Evolutionary conservation across 1,140 invertebrate genomes (phyloP), one percentile per base, ranked within the genome.

Genomic region (Calosoma granatense): DNA sequence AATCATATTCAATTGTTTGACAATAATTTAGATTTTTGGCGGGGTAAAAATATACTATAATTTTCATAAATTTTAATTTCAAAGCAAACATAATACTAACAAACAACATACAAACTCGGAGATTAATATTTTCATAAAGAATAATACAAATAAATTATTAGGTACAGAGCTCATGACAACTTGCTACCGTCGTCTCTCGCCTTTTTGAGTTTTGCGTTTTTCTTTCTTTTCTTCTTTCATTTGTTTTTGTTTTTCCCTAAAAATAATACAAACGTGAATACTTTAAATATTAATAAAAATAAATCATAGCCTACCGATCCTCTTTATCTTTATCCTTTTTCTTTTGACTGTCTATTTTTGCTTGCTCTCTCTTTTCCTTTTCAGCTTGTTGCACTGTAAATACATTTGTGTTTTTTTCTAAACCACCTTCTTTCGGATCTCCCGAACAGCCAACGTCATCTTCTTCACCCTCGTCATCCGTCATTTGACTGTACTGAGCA

Each of bases 291-390:
- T 36, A n/a, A 58, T 54, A 51, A 23, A 51, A 22, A 55, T 36
- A 30, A 20, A n/a, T 43, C 36, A 57, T 22, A 55, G 15, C 51
- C 61, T 70, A 89, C 87, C 88, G 80, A 67, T 92, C 90, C 64
- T 92, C 88, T 73, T 88, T 90, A 63, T 92, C 90, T 66, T 90
- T 90, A 64, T 91, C 89, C 65, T 90, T 91, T 62, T 93, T 93
- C 60, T 82, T 84, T 58, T 86, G 83, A 63, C 86, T 85, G 20
- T 92, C 88, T 14, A 80, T 66, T 63, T 87, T 84, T 1, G 86
- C 83, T 65, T 84, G 83, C 65, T 92, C 89, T 39, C 88, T 74
- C 59, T 85, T 83, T 62, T 89, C 87, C 64, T 81, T 81, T 58
- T 88, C 85, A 47, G 87, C 80, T 47, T 85, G 83, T 55, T 80